Evolutionary conservation across 92 coral and sea anemone species (phyloP).

Genomic region (Zoanthus sansibaricus): DNA sequence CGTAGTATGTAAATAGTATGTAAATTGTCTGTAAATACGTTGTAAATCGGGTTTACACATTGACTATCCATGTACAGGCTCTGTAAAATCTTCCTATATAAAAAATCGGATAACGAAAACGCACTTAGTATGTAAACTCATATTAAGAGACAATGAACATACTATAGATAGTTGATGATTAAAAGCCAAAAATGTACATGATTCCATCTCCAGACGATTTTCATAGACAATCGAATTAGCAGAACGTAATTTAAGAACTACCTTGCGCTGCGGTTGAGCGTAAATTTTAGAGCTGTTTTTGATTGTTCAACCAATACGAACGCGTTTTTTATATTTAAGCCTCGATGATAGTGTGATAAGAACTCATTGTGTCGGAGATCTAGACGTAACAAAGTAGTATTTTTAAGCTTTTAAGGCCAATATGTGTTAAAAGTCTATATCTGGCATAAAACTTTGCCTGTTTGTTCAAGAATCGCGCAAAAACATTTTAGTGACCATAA

Average conservation of each 20-base stretch:
- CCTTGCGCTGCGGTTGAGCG: neutral
- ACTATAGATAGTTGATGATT: too few species aligned
- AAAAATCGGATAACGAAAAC: too few species aligned
- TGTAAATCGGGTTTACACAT: too few species aligned
- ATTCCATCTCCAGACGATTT: neutral
- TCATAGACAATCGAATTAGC: neutral
- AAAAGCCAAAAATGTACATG: neutral
- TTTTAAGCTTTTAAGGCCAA: neutral
- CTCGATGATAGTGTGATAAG: neutral
- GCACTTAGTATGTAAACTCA: too few species aligned
- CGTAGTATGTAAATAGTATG: too few species aligned
- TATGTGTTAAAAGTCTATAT: neutral
- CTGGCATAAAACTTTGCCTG: neutral
- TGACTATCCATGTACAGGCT: too few species aligned
- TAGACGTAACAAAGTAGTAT: constrained; percentile 1
- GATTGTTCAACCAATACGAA: neutral
- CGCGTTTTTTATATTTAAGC: neutral
- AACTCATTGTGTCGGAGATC: neutral
- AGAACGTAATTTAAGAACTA: neutral
- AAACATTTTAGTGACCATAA: neutral
- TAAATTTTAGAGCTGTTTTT: neutral
- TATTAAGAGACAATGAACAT: too few species aligned
- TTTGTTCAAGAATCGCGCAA: neutral
- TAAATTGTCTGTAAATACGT: too few species aligned
- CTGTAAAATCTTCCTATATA: too few species aligned